These are phyloP conservation scores for Pseudocheirus occidentalis DNA, from an alignment of 2,797 vertebrate genomes.

Conservation along the genomic window DNA sequence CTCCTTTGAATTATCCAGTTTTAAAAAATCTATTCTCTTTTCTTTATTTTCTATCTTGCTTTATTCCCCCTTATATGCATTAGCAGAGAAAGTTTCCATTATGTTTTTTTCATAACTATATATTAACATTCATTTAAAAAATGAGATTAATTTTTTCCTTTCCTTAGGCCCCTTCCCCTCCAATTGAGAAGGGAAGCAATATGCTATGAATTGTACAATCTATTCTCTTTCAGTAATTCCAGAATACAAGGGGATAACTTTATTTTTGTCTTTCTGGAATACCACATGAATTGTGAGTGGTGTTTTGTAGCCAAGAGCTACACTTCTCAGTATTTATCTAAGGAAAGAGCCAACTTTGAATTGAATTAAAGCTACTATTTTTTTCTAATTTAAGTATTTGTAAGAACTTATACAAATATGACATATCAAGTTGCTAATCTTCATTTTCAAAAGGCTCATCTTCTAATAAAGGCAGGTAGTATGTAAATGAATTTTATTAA, in stretches of 20 bases:
- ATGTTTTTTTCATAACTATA: not conserved
- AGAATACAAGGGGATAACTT: not conserved
- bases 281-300: not conserved
- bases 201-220: not conserved
- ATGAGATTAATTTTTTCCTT: not conserved
- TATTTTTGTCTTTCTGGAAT: not conserved
- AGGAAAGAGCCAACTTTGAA: constrained; percentile 21
- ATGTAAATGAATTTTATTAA: not conserved
- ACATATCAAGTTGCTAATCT: not conserved
- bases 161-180: not conserved
- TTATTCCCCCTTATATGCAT: not conserved
- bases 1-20: not conserved
- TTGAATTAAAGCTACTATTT: constrained; percentile 3
- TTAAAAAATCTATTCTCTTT: not conserved
- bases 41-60: not conserved
- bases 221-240: not conserved
- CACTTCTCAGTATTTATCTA: not conserved
- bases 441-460: not conserved
- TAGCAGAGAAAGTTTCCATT: not conserved
- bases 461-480: constrained; percentile 8
- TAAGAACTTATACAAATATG: not conserved
- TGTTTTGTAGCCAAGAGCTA: not conserved
- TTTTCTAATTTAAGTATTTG: constrained; percentile 44
- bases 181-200: not conserved
- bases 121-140: not conserved